Percentiles rank a stretch among this genome's conserved stretches.
phyloP scores from a whole-genome alignment of 2,888 invertebrate species.

The Lydus trimaculatus region DNA sequence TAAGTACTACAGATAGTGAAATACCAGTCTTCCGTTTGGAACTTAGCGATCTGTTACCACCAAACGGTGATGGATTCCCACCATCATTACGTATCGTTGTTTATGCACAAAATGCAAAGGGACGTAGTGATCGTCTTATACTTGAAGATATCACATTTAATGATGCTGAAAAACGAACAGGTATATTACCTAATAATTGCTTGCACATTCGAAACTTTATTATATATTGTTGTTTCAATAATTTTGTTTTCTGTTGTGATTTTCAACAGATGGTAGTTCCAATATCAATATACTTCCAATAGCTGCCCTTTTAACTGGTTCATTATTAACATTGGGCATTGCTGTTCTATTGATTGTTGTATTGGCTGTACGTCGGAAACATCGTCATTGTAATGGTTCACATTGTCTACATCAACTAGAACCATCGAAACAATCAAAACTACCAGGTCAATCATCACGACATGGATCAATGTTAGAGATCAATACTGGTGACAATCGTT shows the following conservation, averaged over 20 bases:
- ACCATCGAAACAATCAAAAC: conserved; percentile 64
- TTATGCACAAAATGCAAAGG: conserved; percentile 86
- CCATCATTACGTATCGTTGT: conserved; percentile 79
- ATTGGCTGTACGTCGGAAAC: conserved; percentile 68
- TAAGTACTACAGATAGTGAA: conserved; percentile 68
- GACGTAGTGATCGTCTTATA: conserved; percentile 80
- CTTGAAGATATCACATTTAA: conserved; percentile 87
- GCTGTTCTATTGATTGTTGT: conserved; percentile 71
- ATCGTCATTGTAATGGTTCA: conserved; percentile 55
- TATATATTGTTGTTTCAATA: no score
- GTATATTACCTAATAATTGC: conserved; percentile 58
- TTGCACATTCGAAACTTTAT: not conserved
- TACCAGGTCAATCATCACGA: conserved; percentile 57
- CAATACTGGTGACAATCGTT: conserved; percentile 82
- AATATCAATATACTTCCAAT: conserved; percentile 76
- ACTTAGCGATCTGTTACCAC: conserved; percentile 69
- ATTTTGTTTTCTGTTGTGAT: conserved; percentile 37
- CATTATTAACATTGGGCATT: conserved; percentile 70
- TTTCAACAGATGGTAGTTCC: conserved; percentile 69
- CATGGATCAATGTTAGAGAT: conserved; percentile 71
- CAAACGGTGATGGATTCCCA: conserved; percentile 56
- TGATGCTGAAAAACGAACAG: conserved; percentile 85
- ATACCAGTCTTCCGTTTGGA: conserved; percentile 70
- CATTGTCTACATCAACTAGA: conserved; percentile 59
- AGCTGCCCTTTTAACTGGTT: conserved; percentile 73